Conservation (phyloP, 30 jellyfish, hydroid and myxozoan genomes). For the Aurelia aurita region DNA sequence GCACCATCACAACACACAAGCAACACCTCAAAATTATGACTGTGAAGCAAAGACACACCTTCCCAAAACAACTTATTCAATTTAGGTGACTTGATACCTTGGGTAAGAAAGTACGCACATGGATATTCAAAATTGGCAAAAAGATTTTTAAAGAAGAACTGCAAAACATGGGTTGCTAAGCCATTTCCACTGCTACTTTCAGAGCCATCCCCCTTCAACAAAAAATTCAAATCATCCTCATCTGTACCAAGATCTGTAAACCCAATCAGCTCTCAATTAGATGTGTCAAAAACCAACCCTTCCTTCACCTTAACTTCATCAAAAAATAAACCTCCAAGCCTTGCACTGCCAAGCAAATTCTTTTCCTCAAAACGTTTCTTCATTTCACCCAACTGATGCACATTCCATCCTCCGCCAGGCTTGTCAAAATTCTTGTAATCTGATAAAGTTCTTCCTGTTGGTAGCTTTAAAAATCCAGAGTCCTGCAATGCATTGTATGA, state of each 20-base stretch:
- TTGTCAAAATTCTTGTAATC: constrained; percentile 7
- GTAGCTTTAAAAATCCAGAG: too few relatives aligned
- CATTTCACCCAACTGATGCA: neutral
- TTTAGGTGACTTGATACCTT: neutral
- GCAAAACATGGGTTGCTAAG: constrained; percentile 13
- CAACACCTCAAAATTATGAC: neutral
- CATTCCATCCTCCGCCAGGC: constrained; percentile 1
- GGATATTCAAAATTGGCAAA: neutral
- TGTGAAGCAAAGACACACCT: constrained; percentile 6
- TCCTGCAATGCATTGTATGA: neutral
- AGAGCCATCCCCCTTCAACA: neutral
- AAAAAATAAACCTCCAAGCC: neutral
- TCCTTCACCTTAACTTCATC: too few relatives aligned
- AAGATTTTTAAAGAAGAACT: neutral
- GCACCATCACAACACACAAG: constrained; percentile 14
- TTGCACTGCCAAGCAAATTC: neutral
- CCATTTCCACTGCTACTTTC: neutral
- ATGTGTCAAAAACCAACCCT: neutral
- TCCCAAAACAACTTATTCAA: constrained; percentile 1
- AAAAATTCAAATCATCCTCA: neutral
- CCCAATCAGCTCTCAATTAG: constrained; percentile 1
- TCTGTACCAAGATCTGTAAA: neutral
- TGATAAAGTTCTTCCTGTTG: constrained; percentile 11
- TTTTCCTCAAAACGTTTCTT: neutral
- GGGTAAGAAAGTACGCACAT: constrained; percentile 1